Base-by-base conservation (phyloP, 2,888 invertebrate species). In the Cheilosia soror region DNA sequence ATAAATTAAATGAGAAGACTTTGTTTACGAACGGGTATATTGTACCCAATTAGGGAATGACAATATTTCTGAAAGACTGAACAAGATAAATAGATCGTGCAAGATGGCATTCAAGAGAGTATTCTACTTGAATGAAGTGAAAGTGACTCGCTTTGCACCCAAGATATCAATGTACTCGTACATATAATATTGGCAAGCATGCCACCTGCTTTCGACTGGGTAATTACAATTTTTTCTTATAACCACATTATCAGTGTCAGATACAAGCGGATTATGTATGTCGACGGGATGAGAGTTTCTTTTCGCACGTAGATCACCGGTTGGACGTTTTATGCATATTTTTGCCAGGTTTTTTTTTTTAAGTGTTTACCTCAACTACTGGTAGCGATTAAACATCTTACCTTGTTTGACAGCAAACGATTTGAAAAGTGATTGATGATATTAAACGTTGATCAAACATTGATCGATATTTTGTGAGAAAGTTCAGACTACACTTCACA, bases 1-100 rank as follows among this genome's bases (percentile, higher is more conserved):
- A 44, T 55, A 53, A 73, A 73, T 73, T 53, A 55, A 55, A 63
- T 53, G 53, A 63, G 42, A 63, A 53, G 53, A 11, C 33, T 55
- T 42, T 68, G 55, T 68, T 68, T 55, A 68, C 29, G 20, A 20
- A 20, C 20, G 20, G 20, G 31, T 42, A 47, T 15, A 7, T 37
- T 37, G 37, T 37, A 33, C 20, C 31, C 20, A 63, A 63, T 63
- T 63, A 37, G 49, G 31, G 33, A 63, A 20, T 31, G 57, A 57
- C 20, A 57, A 15, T 37, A 27, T 51, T 3, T 51, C 51, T 27
- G 11, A 37, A 37, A 37, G 37, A 37, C 37, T 37, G 37, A 37
- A 9, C 37, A 9, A 4, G 37, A 37, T 0, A 37, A 37, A 37
- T 37, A 37, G 11, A 37, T 37, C 11, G 37, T 37, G 37, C 37